phyloP scores from a whole-genome alignment of 2,888 invertebrate species.

The Drosophila flavopinicola region DNA sequence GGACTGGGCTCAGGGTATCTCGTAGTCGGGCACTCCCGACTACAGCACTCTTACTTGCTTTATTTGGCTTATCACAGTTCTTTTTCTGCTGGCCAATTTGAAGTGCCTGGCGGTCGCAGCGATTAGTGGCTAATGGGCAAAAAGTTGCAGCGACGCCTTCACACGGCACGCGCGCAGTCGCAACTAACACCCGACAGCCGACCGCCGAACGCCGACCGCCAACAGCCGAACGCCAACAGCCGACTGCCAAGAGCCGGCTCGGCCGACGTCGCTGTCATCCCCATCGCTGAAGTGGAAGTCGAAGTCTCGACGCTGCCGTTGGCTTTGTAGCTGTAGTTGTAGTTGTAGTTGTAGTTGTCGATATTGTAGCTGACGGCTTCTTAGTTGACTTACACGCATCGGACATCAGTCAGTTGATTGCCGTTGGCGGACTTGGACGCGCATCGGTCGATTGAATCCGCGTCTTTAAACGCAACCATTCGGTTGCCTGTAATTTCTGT shows the following conservation, averaged over 20 bases:
- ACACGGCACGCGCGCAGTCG: conserved; percentile 65
- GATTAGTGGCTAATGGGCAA: conserved; percentile 18
- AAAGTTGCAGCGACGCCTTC: conserved; percentile 8
- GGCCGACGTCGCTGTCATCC: too few relatives aligned
- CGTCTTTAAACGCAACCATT: conserved; percentile 2
- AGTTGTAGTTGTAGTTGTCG: conserved; percentile 12
- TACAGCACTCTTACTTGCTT: too few relatives aligned
- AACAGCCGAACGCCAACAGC: conserved; percentile 19
- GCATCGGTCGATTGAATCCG: conserved; percentile 27
- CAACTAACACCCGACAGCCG: conserved; percentile 25
- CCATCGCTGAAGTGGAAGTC: conserved; percentile 13
- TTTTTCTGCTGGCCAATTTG: conserved; percentile 6
- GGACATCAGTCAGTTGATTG: conserved; percentile 77
- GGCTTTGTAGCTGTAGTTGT: not conserved
- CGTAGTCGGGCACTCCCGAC: too few relatives aligned
- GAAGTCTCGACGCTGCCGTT: too few relatives aligned
- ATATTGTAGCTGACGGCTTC: conserved; percentile 27
- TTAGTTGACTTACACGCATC: conserved; percentile 39
- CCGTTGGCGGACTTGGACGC: conserved; percentile 74
- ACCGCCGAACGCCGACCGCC: conserved; percentile 20
- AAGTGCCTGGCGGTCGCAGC: conserved; percentile 1
- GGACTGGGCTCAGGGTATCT: too few relatives aligned
- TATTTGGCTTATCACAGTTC: too few relatives aligned
- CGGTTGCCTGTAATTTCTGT: conserved; percentile 2
- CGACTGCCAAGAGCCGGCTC: conserved; percentile 5